Base-by-base conservation (phyloP, 2,888 invertebrate species). In the Parascotia fuliginaria region DNA sequence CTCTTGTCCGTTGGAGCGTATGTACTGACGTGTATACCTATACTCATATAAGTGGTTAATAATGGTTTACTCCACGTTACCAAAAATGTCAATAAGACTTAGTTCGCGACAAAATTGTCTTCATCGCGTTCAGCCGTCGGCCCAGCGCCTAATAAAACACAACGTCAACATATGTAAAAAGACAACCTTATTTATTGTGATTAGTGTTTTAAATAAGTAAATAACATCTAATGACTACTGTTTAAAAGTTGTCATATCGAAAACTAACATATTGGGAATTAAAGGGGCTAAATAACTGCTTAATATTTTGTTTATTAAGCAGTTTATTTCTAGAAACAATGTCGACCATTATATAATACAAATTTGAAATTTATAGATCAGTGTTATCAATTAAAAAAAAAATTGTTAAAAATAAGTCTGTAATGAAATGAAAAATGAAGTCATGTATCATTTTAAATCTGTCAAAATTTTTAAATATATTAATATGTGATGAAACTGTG, bases 121-220 rank as follows among this genome's bases (percentile, higher is more conserved):
- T n/a, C n/a, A n/a, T n/a, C n/a, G n/a, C n/a, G n/a, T n/a, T n/a
- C n/a, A n/a, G n/a, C n/a, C n/a, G n/a, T n/a, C n/a, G n/a, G n/a
- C n/a, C n/a, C n/a, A n/a, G n/a, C n/a, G n/a, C n/a, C n/a, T n/a
- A n/a, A 72, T 62, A 67, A 66, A 73, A 46, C 45, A 42, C 24
- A 68, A 67, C 55, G 62, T 74, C 72, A 71, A 75, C 74, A 58
- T 72, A 67, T 75, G 70, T 76, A 69, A 76, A 84, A 82, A 85
- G 75, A 79, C 75, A 72, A 68, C 65, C 63, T 77, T 77, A 72
- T 75, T 77, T 73, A 75, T 79, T 78, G 67, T 78, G 75, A 74
- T 73, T 76, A 62, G 60, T 55, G 45, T 67, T 67, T 57, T 63
- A 46, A 54, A 32, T 56, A 63, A 65, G 63, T 65, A 63, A 45